phyloP scores from a whole-genome alignment of 2,113 vertebrate species.

The Castor canadensis region DNA sequence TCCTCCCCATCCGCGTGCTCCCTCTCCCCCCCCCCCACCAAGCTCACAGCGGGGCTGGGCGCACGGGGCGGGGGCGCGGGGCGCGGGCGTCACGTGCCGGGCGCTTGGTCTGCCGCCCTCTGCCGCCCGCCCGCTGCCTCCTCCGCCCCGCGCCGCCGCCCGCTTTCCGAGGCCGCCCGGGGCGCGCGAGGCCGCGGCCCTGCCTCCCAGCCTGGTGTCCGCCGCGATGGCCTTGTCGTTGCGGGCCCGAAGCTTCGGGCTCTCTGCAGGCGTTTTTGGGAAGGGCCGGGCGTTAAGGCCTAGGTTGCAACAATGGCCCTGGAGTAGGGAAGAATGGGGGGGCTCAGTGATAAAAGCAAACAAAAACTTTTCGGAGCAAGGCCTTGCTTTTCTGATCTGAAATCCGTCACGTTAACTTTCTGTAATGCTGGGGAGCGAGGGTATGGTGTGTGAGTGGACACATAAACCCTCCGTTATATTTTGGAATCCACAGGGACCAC shows the following conservation, averaged over 20 bases:
- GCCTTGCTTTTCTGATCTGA: background rate
- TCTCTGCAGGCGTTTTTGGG: conserved; percentile 24
- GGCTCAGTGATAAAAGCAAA: too few relatives aligned
- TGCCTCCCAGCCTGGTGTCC: background rate
- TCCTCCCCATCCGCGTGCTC: background rate
- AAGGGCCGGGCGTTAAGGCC: conserved; percentile 9
- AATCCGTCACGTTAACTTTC: background rate
- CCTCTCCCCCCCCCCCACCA: too few relatives aligned
- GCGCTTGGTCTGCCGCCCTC: background rate
- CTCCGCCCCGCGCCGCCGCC: background rate
- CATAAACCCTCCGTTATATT: background rate
- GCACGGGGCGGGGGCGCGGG: too few relatives aligned
- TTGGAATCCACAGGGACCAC: background rate
- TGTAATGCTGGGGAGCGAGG: background rate
- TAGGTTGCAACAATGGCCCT: background rate
- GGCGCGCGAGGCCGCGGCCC: background rate
- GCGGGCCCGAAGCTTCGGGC: background rate
- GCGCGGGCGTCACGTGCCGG: too few relatives aligned
- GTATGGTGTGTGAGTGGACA: background rate
- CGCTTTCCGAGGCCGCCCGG: background rate
- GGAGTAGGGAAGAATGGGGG: background rate
- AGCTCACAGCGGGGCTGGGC: too few relatives aligned
- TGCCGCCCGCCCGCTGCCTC: background rate
- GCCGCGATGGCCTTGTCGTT: background rate
- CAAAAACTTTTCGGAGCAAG: too few relatives aligned